These are phyloP conservation scores for Hydrolagus affinis DNA, from an alignment of 2,113 vertebrate genomes.

Conservation along the genomic window DNA sequence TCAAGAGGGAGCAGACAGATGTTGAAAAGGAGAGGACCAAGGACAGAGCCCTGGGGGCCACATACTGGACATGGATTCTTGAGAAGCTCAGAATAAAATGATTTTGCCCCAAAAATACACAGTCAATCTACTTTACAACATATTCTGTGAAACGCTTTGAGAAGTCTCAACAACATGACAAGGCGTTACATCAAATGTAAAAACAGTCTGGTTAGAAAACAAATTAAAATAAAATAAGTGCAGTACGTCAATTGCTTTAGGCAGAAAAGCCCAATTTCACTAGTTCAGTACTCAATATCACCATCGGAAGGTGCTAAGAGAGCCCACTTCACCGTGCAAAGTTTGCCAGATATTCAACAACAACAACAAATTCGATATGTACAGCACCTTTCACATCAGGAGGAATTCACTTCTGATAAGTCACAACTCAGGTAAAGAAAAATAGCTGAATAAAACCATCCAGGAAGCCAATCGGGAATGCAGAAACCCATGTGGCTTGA, in stretches of 20 bases:
- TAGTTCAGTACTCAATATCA: not conserved
- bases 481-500: not conserved
- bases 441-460: not conserved
- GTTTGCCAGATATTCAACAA: not conserved
- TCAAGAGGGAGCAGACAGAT: too few relatives aligned
- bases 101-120: too few relatives aligned
- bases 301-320: not conserved
- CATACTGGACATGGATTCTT: too few relatives aligned
- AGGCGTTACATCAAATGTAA: not conserved
- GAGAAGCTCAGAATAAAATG: too few relatives aligned
- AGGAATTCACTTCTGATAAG: not conserved
- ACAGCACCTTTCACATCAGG: too few relatives aligned
- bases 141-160: too few relatives aligned
- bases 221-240: not conserved
- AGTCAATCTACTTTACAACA: too few relatives aligned
- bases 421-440: not conserved
- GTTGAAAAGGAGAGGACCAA: too few relatives aligned
- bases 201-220: not conserved
- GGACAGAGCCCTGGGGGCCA: too few relatives aligned
- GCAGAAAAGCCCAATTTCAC: not conserved
- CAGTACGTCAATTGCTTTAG: not conserved
- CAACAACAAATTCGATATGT: not conserved
- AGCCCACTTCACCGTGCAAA: not conserved
- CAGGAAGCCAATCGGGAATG: not conserved
- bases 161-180: too few relatives aligned